Conservation (phyloP, 2,888 invertebrate species). For the Gisinianus flammeolus region DNA sequence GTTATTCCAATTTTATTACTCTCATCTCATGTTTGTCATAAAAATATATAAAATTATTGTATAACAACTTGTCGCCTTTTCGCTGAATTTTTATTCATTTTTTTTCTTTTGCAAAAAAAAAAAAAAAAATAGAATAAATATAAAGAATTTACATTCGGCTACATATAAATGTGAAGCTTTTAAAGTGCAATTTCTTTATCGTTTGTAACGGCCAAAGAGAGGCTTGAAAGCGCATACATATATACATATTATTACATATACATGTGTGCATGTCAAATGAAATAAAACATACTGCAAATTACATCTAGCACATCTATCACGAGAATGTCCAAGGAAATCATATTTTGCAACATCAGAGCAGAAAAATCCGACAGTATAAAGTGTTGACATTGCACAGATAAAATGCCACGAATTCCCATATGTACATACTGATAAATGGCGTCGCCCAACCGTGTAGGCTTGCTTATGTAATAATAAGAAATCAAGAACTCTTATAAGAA, state of each 20-base stretch:
- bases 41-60: no score
- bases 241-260: neutral
- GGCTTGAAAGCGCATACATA: neutral
- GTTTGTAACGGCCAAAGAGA: neutral
- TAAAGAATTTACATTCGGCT: no score
- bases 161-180: no score
- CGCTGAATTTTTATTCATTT: neutral
- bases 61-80: no score
- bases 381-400: slow-evolving; percentile 15
- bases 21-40: neutral
- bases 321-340: neutral
- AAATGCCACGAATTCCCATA: neutral
- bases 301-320: neutral
- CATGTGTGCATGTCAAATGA: neutral
- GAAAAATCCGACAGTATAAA: slow-evolving; percentile 19
- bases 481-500: slow-evolving; percentile 3
- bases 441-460: slow-evolving; percentile 24
- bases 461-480: slow-evolving; percentile 13
- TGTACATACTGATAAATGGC: neutral
- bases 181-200: neutral
- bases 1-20: neutral
- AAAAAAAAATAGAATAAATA: neutral
- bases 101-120: neutral
- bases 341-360: neutral
- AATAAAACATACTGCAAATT: neutral